Conservation (phyloP, 1,140 invertebrate species). For the Hylyphantes graminicola region DNA sequence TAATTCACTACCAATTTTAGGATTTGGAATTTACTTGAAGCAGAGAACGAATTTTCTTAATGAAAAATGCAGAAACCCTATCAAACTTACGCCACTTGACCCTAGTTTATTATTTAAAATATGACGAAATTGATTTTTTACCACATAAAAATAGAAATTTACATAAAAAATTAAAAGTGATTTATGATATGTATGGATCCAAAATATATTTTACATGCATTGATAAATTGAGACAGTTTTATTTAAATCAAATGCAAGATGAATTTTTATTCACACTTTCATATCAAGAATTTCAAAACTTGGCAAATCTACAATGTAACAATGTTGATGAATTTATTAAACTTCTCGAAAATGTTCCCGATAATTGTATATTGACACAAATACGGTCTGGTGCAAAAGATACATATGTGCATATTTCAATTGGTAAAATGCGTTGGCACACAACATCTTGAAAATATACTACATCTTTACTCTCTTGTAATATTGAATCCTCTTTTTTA, state of each 20-base stretch:
- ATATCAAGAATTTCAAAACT: too few relatives aligned
- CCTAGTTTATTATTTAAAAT: too few relatives aligned
- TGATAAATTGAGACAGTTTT: neutral
- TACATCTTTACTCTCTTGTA: neutral
- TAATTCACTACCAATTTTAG: too few relatives aligned
- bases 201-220: slow-evolving; percentile 13
- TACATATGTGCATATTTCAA: slow-evolving; percentile 23
- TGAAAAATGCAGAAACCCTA: too few relatives aligned
- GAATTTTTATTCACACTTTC: slow-evolving; percentile 5
- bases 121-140: neutral
- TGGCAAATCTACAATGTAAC: too few relatives aligned
- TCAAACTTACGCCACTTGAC: too few relatives aligned
- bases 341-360: too few relatives aligned
- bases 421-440: slow-evolving; percentile 10
- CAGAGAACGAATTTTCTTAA: too few relatives aligned
- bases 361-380: too few relatives aligned
- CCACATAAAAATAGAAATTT: slow-evolving; percentile 1
- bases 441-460: neutral
- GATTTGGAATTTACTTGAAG: too few relatives aligned
- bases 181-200: slow-evolving; percentile 30
- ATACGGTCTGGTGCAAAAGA: too few relatives aligned
- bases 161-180: slow-evolving; percentile 10
- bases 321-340: too few relatives aligned
- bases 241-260: neutral
- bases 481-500: slow-evolving; percentile 33